Base-by-base conservation (phyloP, 2,888 invertebrate genomes). In the Cosmia trapezina region DNA sequence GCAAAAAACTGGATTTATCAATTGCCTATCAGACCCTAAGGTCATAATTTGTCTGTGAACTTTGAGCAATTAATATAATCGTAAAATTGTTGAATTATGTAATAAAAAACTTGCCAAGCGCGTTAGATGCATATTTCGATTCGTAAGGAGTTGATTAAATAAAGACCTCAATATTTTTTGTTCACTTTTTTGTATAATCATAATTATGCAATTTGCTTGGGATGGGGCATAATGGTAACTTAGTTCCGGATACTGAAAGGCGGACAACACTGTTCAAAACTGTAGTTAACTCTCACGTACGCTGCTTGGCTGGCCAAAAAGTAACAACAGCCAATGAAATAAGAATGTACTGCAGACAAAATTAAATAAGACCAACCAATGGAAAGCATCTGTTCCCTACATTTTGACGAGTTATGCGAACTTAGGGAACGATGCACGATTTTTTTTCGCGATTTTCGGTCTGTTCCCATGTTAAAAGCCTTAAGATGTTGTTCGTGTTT, bases 51-150 rank as follows among this genome's bases (percentile, higher is more conserved):
- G 17, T 76, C 43, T 54, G 43, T 61, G 37, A 61, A 76, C 45
- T 57, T 75, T 56, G 61, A 45, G 5, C 54, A 41, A 51, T 28
- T 49, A 49, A 45, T 73, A 47, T 49, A 54, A 41, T 28, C 19
- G 5, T 33, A 22, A 47, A 63, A 51, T 47, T 1, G 47, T 33
- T 49, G n/a, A 28, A 14, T 69, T 19, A 43, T 33, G 8, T 51
- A 49, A 49, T 45, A 59, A 41, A 65, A 12, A 41, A 17, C 49
- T 12, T n/a, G 41, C 6, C 19, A 43, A 56, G 6, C 17, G 8
- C 28, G 59, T 53, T n/a, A 59, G 14, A 19, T 49, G 19, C 7
- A 60, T 54, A 53, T 54, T 54, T 33, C n/a, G 14, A 49, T 14
- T n/a, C 11, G 1, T 53, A 22, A 43, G 22, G 5, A 60, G 22